These are phyloP conservation scores for Microtus ochrogaster DNA, from an alignment of 2,113 vertebrate species.

Conservation along the genomic window DNA sequence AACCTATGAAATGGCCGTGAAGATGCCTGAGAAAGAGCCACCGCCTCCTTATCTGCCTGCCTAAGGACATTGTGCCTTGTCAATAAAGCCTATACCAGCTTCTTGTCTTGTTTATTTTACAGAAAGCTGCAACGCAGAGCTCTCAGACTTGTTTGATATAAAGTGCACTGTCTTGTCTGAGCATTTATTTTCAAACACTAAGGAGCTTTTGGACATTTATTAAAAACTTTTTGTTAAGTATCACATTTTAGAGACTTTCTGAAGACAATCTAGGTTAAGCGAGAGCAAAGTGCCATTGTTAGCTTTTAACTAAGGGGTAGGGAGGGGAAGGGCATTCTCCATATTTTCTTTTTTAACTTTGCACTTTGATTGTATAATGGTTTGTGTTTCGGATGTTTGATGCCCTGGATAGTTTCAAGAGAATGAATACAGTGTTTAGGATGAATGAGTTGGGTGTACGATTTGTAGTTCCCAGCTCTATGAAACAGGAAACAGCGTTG, in stretches of 20 bases:
- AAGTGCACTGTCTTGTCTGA: slow-evolving; percentile 81
- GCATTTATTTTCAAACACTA: slow-evolving; percentile 86
- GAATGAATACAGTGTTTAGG: slow-evolving; percentile 79
- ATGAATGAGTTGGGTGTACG: slow-evolving; percentile 62
- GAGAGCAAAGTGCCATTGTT: slow-evolving; percentile 80
- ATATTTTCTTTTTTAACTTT: slow-evolving; percentile 81
- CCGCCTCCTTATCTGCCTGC: slow-evolving; percentile 93
- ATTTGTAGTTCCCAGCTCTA: slow-evolving; percentile 72
- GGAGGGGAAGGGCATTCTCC: slow-evolving; percentile 74
- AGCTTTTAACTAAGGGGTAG: slow-evolving; percentile 74
- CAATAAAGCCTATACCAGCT: slow-evolving; percentile 84
- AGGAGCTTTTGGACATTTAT: slow-evolving; percentile 81
- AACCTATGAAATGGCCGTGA: slow-evolving; percentile 98
- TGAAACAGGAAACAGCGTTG: slow-evolving; percentile 72
- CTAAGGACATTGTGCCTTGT: slow-evolving; percentile 82
- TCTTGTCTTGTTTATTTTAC: slow-evolving; percentile 84
- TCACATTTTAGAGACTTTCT: slow-evolving; percentile 80
- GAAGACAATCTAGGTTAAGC: slow-evolving; percentile 84
- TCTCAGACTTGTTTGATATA: slow-evolving; percentile 84
- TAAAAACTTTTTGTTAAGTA: slow-evolving; percentile 75
- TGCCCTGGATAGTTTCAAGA: slow-evolving; percentile 61
- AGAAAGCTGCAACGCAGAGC: slow-evolving; percentile 85
- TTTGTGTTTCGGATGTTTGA: slow-evolving; percentile 62
- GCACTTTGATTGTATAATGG: slow-evolving; percentile 85
- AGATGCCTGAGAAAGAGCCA: slow-evolving; percentile 96